Evolutionary conservation across 2,113 vertebrate genomes (phyloP).

Genomic region (Leuciscus idus): DNA sequence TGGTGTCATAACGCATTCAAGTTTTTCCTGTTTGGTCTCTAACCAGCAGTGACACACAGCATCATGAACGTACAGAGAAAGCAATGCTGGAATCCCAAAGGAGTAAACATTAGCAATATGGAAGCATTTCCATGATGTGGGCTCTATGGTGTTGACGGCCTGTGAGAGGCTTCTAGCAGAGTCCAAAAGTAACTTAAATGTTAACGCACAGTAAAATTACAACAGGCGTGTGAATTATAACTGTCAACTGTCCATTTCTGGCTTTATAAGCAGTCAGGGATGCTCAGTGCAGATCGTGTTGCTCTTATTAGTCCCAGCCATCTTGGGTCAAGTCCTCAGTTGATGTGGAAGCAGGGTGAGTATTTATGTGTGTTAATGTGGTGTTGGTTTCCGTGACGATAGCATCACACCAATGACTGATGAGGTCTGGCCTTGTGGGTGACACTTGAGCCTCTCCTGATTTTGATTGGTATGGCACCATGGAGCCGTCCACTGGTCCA

Average conservation of each 20-base stretch:
- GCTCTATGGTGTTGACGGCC: neutral
- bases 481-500: conserved; percentile 4
- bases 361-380: conserved; percentile 40
- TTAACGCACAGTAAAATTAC: conserved; percentile 24
- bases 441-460: conserved; percentile 36
- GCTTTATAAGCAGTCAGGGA: conserved; percentile 31
- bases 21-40: conserved; percentile 16
- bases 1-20: conserved; percentile 18
- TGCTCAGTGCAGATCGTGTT: conserved; percentile 33
- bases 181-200: conserved; percentile 9
- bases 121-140: conserved; percentile 24
- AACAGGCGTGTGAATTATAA: conserved; percentile 8
- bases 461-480: conserved; percentile 45
- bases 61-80: neutral
- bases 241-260: conserved; percentile 3
- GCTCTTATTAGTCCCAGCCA: conserved; percentile 20
- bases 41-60: conserved; percentile 29
- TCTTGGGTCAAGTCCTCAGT: conserved; percentile 22
- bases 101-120: conserved; percentile 21
- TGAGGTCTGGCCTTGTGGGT: neutral
- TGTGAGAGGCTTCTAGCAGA: neutral
- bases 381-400: conserved; percentile 40
- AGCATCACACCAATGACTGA: conserved; percentile 41
- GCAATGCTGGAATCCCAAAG: conserved; percentile 14
- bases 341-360: conserved; percentile 23